A percentile compares a stretch with the other conserved stretches of the same genome.
These are phyloP conservation scores for Pelobates fuscus DNA, from an alignment of 2,113 vertebrate genomes.

Conservation along the genomic window DNA sequence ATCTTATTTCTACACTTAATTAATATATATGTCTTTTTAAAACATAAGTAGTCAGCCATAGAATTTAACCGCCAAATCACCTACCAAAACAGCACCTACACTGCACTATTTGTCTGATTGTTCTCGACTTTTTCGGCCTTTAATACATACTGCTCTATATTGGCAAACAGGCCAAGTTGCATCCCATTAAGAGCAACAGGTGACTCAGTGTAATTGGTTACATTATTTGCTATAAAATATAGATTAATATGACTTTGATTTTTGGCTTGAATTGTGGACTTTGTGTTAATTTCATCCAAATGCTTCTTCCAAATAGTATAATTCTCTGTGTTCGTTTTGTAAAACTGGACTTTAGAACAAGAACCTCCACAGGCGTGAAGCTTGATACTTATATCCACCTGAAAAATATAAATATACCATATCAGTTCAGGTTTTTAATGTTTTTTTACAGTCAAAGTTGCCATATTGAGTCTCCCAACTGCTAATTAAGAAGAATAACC, in stretches of 20 bases:
- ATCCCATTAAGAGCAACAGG: slow-evolving; percentile 1
- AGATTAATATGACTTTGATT: background rate
- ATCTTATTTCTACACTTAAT: no score
- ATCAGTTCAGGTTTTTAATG: no score
- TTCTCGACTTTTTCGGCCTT: slow-evolving; percentile 7
- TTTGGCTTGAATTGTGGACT: background rate
- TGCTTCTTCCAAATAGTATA: slow-evolving; percentile 11
- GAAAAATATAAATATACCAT: slow-evolving; percentile 22
- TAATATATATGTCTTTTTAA: no score
- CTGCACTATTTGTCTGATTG: background rate
- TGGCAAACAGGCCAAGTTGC: slow-evolving; percentile 16
- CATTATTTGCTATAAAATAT: background rate
- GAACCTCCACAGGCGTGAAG: slow-evolving; percentile 67
- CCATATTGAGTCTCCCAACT: no score
- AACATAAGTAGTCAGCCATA: no score
- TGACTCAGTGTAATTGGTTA: background rate
- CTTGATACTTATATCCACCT: slow-evolving; percentile 73
- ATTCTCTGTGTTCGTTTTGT: background rate
- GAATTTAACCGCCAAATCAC: no score
- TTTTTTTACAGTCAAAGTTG: no score
- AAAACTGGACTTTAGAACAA: slow-evolving; percentile 52
- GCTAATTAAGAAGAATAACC: no score
- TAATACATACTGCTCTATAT: slow-evolving; percentile 41
- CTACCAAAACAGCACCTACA: no score
- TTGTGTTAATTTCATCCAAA: slow-evolving; percentile 2